Conservation (phyloP, 2,113 vertebrate species). For the Hyperoodon ampullatus region DNA sequence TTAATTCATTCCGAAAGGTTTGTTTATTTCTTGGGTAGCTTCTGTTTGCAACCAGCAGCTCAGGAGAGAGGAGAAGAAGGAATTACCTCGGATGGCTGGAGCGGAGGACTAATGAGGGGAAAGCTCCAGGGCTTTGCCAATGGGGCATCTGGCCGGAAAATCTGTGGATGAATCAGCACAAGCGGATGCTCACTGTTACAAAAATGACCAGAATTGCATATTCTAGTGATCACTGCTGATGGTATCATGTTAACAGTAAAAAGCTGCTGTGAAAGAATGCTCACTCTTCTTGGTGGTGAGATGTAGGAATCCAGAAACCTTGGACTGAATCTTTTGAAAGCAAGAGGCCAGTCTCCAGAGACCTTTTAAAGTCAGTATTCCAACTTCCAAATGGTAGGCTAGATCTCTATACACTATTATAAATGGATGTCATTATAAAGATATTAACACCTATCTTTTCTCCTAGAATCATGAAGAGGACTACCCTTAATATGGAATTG, state of each 20-base stretch:
- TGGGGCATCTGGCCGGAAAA: slow-evolving; percentile 72
- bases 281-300: neutral
- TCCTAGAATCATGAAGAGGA: slow-evolving; percentile 49
- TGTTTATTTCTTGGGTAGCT: slow-evolving; percentile 55
- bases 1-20: neutral
- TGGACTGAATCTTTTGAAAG: neutral
- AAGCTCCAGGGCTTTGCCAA: slow-evolving; percentile 70
- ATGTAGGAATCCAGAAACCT: neutral
- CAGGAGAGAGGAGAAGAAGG: slow-evolving; percentile 61
- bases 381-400: slow-evolving; percentile 26
- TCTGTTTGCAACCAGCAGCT: slow-evolving; percentile 49
- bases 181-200: slow-evolving; percentile 17
- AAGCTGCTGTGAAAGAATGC: neutral
- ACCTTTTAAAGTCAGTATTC: neutral
- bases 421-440: slow-evolving; percentile 52
- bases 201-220: slow-evolving; percentile 24
- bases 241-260: neutral
- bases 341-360: neutral
- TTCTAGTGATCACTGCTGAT: neutral
- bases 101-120: slow-evolving; percentile 65
- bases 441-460: slow-evolving; percentile 51
- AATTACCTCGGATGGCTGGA: slow-evolving; percentile 73
- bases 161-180: slow-evolving; percentile 62
- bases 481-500: slow-evolving; percentile 60
- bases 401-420: neutral